Evolutionary conservation across 2,888 invertebrate genomes (phyloP).

Genomic region (Tenthredo distinguenda): DNA sequence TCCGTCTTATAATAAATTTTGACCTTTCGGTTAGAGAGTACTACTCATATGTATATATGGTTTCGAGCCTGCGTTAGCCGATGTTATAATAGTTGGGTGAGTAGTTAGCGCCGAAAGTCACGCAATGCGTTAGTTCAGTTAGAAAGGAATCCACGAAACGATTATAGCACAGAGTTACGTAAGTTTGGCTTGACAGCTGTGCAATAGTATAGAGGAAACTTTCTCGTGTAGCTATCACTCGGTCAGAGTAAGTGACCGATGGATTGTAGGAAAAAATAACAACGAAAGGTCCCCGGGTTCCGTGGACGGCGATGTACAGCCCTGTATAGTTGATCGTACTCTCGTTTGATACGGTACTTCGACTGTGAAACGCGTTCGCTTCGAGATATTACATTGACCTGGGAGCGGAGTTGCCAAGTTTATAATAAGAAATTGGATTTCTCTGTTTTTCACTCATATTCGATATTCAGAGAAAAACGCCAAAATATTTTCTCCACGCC

Average conservation of each 20-base stretch:
- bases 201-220: constrained; percentile 18
- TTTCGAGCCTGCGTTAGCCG: not conserved
- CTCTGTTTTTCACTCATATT: not conserved
- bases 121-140: constrained; percentile 43
- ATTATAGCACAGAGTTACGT: constrained; percentile 35
- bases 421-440: not conserved
- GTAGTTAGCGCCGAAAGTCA: constrained; percentile 31
- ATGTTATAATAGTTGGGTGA: constrained; percentile 18
- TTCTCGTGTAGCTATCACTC: constrained; percentile 32
- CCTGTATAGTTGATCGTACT: constrained; percentile 43
- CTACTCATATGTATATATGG: not conserved
- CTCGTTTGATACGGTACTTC: constrained; percentile 47
- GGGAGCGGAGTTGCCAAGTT: constrained; percentile 33
- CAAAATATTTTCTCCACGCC: no score
- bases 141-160: constrained; percentile 44
- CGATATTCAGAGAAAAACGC: not conserved
- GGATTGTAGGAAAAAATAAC: not conserved
- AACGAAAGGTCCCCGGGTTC: not conserved
- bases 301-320: not conserved
- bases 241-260: not conserved
- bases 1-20: constrained; percentile 18
- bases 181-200: not conserved
- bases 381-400: constrained; percentile 39
- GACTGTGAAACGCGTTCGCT: constrained; percentile 15
- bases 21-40: constrained; percentile 21